phyloP scores from a whole-genome alignment of 2,888 invertebrate genomes.

The Dyspetes luteomarginatus region DNA sequence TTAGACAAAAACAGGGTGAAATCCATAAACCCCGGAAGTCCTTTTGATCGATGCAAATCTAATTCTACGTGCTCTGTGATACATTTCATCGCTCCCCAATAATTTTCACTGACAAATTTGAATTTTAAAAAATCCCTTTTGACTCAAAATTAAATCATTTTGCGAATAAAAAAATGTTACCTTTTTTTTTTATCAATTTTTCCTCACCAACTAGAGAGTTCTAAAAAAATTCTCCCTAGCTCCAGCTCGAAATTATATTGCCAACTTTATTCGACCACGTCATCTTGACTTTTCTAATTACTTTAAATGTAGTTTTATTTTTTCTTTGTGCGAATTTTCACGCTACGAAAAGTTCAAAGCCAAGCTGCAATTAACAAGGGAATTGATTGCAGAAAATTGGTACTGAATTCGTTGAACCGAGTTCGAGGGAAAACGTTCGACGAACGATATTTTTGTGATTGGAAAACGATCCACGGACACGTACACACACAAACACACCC shows the following conservation, averaged over 20 bases:
- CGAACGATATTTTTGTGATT: constrained; percentile 16
- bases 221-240: too few relatives aligned
- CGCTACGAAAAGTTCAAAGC: constrained; percentile 16
- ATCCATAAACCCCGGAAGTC: neutral
- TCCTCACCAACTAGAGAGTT: too few relatives aligned
- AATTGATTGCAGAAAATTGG: constrained; percentile 30
- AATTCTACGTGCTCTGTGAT: neutral
- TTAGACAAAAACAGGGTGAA: constrained; percentile 3
- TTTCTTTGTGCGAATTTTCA: too few relatives aligned
- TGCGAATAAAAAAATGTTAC: too few relatives aligned
- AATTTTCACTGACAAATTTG: neutral
- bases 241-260: too few relatives aligned
- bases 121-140: too few relatives aligned
- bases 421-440: constrained; percentile 8
- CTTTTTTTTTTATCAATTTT: too few relatives aligned
- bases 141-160: too few relatives aligned
- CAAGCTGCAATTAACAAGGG: constrained; percentile 15
- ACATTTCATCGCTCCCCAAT: neutral
- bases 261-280: too few relatives aligned
- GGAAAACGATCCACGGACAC: constrained; percentile 10
- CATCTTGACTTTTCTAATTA: too few relatives aligned
- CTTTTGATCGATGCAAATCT: constrained; percentile 11
- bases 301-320: too few relatives aligned
- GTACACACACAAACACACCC: neutral
- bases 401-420: constrained; percentile 11